phyloP scores from a whole-genome alignment of 2,113 vertebrate species.

The Lycaon pictus region DNA sequence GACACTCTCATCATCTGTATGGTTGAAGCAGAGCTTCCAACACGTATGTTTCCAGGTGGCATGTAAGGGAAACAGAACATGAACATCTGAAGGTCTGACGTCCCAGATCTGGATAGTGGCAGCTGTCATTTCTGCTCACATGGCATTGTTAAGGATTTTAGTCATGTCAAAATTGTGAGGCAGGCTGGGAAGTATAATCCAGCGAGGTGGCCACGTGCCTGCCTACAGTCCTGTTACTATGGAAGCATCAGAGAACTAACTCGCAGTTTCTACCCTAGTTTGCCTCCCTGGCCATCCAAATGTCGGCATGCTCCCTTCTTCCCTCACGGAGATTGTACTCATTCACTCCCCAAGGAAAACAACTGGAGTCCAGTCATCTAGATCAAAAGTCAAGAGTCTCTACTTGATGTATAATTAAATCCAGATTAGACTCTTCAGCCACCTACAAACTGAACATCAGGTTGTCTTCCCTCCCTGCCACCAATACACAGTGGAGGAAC shows the following conservation, averaged over 20 bases:
- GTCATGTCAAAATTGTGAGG: not conserved
- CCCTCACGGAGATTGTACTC: not conserved
- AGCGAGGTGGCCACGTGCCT: not conserved
- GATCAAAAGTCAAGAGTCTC: not conserved
- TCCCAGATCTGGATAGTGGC: not conserved
- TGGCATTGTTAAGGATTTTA: not conserved
- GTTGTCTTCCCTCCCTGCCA: not conserved
- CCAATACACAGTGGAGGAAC: not conserved
- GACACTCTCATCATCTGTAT: not conserved
- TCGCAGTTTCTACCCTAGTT: not conserved
- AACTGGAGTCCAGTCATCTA: not conserved
- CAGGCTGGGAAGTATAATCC: not conserved
- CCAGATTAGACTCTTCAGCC: not conserved
- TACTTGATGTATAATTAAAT: accelerated
- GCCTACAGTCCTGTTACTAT: not conserved
- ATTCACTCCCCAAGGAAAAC: not conserved
- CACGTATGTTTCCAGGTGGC: not conserved
- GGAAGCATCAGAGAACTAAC: not conserved
- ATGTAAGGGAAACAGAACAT: not conserved
- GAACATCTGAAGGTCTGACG: not conserved
- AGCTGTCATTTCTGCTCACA: not conserved
- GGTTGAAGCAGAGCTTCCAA: not conserved
- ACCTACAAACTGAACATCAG: not conserved
- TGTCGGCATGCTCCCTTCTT: not conserved
- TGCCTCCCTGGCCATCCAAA: not conserved